phyloP scores from a whole-genome alignment of 2,888 invertebrate species.

The Xylocampa areola region DNA sequence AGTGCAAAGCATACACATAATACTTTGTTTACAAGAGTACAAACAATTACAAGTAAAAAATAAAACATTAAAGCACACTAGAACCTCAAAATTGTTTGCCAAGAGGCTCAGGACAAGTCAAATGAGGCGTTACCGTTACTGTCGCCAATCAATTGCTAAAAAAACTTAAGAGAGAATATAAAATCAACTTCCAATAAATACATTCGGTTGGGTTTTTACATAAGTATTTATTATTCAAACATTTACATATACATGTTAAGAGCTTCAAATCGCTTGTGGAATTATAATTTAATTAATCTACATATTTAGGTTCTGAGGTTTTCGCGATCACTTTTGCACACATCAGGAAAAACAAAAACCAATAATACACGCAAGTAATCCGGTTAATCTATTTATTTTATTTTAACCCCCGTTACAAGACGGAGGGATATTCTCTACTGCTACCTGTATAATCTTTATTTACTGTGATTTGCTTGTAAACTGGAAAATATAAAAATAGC shows the following conservation, averaged over 20 bases:
- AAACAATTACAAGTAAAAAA: conserved; percentile 68
- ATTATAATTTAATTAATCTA: too few relatives aligned
- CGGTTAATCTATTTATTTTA: too few relatives aligned
- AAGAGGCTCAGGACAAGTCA: conserved; percentile 53
- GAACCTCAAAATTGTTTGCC: conserved; percentile 45
- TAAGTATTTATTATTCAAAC: not conserved
- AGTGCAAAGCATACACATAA: conserved; percentile 63
- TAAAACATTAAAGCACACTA: conserved; percentile 60
- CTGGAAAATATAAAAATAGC: conserved; percentile 24
- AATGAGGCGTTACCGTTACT: conserved; percentile 62
- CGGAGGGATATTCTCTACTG: too few relatives aligned
- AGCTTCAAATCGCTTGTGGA: not conserved
- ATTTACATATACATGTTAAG: conserved; percentile 2
- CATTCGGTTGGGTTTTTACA: conserved; percentile 6
- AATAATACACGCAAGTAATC: too few relatives aligned
- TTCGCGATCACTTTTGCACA: too few relatives aligned
- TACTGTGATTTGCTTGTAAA: conserved; percentile 24
- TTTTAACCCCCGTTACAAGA: too few relatives aligned
- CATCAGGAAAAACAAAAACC: too few relatives aligned
- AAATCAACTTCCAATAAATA: conserved; percentile 8
- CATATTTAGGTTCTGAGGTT: too few relatives aligned
- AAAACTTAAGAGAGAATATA: conserved; percentile 13
- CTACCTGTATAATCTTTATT: not conserved
- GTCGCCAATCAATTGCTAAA: conserved; percentile 30
- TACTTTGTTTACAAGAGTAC: conserved; percentile 73